These are phyloP conservation scores for Rhabdomys pumilio DNA, from an alignment of 2,797 vertebrate genomes.

Conservation along the genomic window DNA sequence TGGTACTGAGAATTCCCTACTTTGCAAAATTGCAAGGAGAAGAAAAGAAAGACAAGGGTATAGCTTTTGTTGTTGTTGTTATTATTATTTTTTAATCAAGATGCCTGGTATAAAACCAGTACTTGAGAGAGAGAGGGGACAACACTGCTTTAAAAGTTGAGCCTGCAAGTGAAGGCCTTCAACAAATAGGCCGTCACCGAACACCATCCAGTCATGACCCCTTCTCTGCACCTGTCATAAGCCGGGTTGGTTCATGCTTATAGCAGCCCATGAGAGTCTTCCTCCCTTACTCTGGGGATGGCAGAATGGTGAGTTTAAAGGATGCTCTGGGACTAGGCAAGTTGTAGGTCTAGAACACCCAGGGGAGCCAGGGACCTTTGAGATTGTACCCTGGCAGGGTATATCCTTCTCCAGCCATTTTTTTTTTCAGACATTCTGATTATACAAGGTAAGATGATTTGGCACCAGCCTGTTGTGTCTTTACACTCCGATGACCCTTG, in stretches of 20 bases:
- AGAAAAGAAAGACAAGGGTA: background rate
- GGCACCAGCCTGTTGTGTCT: background rate
- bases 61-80: background rate
- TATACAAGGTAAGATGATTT: background rate
- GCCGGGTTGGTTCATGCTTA: background rate
- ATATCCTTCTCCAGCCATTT: background rate
- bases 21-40: background rate
- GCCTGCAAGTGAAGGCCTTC: background rate
- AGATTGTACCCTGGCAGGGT: background rate
- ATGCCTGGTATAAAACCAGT: background rate
- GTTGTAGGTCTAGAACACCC: background rate
- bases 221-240: background rate
- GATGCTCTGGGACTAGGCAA: background rate
- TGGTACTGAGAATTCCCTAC: background rate
- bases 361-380: background rate
- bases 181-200: background rate
- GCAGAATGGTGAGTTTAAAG: background rate
- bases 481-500: background rate
- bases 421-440: background rate
- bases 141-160: background rate
- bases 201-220: background rate
- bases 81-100: slow-evolving; percentile 42
- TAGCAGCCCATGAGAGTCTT: background rate
- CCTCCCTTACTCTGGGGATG: background rate
- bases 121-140: background rate